Conservation (phyloP, 2,113 vertebrate species). For the Myocastor coypus region DNA sequence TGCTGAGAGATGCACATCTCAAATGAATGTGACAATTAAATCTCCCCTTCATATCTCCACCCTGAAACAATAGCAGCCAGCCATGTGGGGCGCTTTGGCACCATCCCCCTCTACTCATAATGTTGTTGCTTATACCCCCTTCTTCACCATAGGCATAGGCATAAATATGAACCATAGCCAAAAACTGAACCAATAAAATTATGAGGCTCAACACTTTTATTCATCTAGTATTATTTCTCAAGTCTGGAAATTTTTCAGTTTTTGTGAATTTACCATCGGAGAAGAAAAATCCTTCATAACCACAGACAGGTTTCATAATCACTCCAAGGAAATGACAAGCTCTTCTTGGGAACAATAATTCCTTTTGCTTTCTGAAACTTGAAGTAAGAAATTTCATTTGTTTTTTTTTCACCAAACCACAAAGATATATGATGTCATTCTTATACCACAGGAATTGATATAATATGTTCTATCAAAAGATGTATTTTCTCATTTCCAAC, state of each 20-base stretch:
- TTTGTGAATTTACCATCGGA: constrained; percentile 68
- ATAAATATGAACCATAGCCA: constrained; percentile 36
- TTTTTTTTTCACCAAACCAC: constrained; percentile 65
- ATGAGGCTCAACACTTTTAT: constrained; percentile 38
- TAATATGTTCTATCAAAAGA: background rate
- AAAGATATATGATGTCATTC: constrained; percentile 62
- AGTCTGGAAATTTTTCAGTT: constrained; percentile 73
- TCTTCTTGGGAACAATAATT: constrained; percentile 71
- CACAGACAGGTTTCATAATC: constrained; percentile 80
- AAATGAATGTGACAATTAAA: background rate
- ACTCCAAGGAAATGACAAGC: constrained; percentile 76
- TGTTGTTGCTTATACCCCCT: background rate
- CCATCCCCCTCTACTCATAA: background rate
- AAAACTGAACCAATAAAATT: constrained; percentile 7
- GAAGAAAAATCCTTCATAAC: constrained; percentile 69
- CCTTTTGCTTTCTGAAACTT: constrained; percentile 78
- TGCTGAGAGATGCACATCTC: background rate
- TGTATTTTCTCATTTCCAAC: constrained; percentile 12
- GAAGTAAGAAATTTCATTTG: constrained; percentile 77
- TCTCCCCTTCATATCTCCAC: background rate
- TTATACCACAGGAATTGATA: constrained; percentile 39
- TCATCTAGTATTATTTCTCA: constrained; percentile 66
- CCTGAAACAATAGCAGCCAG: background rate
- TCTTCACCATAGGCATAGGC: background rate
- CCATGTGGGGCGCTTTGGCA: background rate